Evolutionary conservation across 2,113 vertebrate genomes (phyloP), one percentile per base, ranked within the genome.

Genomic region (Synchiropus splendidus): DNA sequence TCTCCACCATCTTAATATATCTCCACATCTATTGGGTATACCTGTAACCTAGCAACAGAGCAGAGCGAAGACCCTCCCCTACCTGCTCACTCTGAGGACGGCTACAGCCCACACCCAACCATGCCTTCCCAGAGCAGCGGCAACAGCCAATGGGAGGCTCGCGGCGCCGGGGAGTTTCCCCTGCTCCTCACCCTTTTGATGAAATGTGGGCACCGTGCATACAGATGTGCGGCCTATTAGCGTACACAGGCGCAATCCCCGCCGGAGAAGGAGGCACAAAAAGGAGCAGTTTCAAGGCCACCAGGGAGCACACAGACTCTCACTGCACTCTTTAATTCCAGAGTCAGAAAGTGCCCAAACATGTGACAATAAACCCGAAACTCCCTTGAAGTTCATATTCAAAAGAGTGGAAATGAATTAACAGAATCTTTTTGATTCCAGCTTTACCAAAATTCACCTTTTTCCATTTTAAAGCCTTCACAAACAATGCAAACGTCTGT

Each of bases 31-130:
- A 83, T 83, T 75, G 77, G 78, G 76, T 81, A 79, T 77, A 85
- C 82, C 85, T 83, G 83, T 87, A 87, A 83, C 85, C 85, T 86
- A 85, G 85, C 85, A 87, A 87, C 85, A 86, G 83, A 77, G 74
- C 61, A 32, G 69, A 67, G 61, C 12, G 45, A 75, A 69, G 81
- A 76, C 64, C 80, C 80, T 72, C 80, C 81, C 72, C 75, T 75
- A 80, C 74, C 81, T 82, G 77, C 79, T 70, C 58, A 9, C 54
- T 47, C 64, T 51, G 31, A 38, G 74, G 78, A 82, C 71, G 81
- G 79, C 74, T 66, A 58, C 52, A 69, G 42, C 47, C 35, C 53
- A 55, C 57, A 68, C 56, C 81, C 77, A 82, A 82, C 81, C 52
- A 48, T 51, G 68, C 6, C 0, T 38, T 53, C 35, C 53, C 39